Conservation (phyloP, 2,888 invertebrate species). For the Cataglyphis cursor region DNA sequence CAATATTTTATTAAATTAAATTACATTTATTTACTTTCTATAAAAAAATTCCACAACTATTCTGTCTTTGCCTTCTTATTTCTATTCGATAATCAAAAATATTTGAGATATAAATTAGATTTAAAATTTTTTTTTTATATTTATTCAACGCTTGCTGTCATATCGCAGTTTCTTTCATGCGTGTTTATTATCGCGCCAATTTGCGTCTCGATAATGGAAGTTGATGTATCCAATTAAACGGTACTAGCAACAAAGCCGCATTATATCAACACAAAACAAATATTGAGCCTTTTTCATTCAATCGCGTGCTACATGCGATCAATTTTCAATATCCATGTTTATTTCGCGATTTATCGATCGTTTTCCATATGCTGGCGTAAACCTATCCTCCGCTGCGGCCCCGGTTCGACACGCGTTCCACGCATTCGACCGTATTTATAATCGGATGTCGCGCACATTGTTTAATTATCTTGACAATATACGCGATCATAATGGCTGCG, state of each 20-base stretch:
- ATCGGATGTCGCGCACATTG: conserved; percentile 50
- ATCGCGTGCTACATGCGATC: not conserved
- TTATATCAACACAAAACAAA: conserved; percentile 30
- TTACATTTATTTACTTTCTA: not conserved
- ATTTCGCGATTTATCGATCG: conserved; percentile 39
- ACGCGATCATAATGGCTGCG: conserved; percentile 46
- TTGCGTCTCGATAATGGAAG: conserved; percentile 36
- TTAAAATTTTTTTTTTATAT: not conserved
- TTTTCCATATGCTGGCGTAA: conserved; percentile 7
- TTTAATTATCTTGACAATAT: conserved; percentile 69
- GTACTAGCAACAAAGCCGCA: conserved; percentile 22
- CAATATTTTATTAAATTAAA: not conserved
- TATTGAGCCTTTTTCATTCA: conserved; percentile 4
- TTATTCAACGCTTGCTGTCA: not conserved
- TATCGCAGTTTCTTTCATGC: conserved; percentile 1
- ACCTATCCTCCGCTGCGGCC: not conserved
- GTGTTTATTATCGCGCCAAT: conserved; percentile 29
- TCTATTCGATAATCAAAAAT: not conserved
- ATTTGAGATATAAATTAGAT: not conserved
- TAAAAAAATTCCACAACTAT: not conserved
- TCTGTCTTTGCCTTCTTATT: not conserved
- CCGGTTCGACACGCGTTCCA: conserved; percentile 32
- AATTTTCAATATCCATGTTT: conserved; percentile 40
- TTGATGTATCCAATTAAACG: conserved; percentile 49
- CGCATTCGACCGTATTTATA: conserved; percentile 52